Evolutionary conservation across 1,140 invertebrate species (phyloP).

Genomic region (Steinernema feltiae): DNA sequence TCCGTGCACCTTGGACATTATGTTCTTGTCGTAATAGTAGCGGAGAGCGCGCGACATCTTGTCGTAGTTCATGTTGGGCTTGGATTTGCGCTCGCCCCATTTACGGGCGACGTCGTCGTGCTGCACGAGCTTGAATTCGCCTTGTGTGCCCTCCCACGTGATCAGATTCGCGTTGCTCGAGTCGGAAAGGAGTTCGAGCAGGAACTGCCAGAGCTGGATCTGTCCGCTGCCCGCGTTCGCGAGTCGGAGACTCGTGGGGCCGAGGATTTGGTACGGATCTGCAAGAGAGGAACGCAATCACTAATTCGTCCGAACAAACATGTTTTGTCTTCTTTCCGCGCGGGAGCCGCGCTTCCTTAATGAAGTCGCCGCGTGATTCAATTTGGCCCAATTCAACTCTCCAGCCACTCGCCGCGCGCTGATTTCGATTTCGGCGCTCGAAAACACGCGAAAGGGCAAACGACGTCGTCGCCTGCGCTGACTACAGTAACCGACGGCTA

Average conservation of each 20-base stretch:
- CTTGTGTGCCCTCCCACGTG: constrained; percentile 77
- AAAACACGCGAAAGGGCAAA: constrained; percentile 1
- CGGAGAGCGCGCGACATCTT: constrained; percentile 91
- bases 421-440: background rate
- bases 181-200: constrained; percentile 88
- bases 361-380: constrained; percentile 9
- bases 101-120: constrained; percentile 91
- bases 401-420: too few relatives aligned
- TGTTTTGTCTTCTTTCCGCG: background rate
- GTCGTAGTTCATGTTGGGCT: constrained; percentile 99
- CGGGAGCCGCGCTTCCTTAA: background rate
- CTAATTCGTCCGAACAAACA: constrained; percentile 8
- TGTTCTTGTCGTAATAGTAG: constrained; percentile 96
- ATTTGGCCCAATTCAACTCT: constrained; percentile 11
- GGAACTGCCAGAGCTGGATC: constrained; percentile 97
- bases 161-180: constrained; percentile 79
- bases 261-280: constrained; percentile 57
- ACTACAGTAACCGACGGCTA: background rate
- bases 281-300: too few relatives aligned
- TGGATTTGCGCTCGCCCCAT: constrained; percentile 96
- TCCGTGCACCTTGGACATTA: constrained; percentile 95
- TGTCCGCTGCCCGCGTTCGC: constrained; percentile 67
- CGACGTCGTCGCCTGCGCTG: background rate
- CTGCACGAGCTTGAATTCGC: constrained; percentile 72
- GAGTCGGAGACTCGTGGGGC: constrained; percentile 45